Evolutionary conservation across 2,888 invertebrate species (phyloP), one percentile per base, ranked within the genome.

Genomic region (Diplazon laetatorius): DNA sequence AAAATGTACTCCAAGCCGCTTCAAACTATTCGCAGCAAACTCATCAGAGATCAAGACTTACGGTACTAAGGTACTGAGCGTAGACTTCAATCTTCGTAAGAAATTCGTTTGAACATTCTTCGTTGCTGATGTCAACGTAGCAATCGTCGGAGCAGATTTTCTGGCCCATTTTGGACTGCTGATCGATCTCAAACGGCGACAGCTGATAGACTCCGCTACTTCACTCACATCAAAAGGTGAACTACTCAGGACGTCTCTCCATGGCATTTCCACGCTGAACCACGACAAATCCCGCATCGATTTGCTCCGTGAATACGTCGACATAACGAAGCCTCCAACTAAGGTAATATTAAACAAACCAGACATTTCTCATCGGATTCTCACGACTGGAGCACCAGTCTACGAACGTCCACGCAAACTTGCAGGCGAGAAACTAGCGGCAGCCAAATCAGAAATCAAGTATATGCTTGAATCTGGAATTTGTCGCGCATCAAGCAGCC

Each of bases 141-240:
- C 69, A n/a, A 78, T 74, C n/a, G 48, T 74, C 20, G 74, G 74
- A 12, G 78, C 78, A 8, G 78, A 74, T 44, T 68, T 78, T 16
- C 25, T 74, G 3, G 1, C 68, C 18, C 44, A 78, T 37, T 63
- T 25, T 22, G 44, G 39, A 6, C 30, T 78, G 9, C 46, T 78
- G 9, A 62, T 74, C 14, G 69, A 78, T 25, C 37, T 73, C 0
- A 73, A 48, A 46, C 30, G 30, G 6, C 55, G 35, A 39, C 55
- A 55, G 0, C 18, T 18, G 18, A 48, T 75, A n/a, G 75, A 78
- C 22, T 1, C 69, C 9, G 20, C 25, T 6, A 75, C 78, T 14
- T 12, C 39, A 16, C 46, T 18, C n/a, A 48, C 48, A 9, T 42
- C 75, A n/a, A 48, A 37, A 35, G 75, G 75, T 20, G 16, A 46